Percentiles rank a stretch among this genome's conserved stretches.
phyloP scores from a whole-genome alignment of 2,113 vertebrate species.

The Perca fluviatilis region DNA sequence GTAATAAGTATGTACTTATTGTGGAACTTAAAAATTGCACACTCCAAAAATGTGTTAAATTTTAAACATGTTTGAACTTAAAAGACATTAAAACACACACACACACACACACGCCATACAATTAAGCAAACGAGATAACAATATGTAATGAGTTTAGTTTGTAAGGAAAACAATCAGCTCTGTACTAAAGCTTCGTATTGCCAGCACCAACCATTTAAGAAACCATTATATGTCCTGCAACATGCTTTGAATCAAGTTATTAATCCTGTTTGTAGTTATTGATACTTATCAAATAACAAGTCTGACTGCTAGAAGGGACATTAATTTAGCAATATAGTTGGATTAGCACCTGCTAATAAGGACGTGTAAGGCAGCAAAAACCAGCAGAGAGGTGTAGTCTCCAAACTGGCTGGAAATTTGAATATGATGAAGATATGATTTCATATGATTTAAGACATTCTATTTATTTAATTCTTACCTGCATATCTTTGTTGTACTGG shows the following conservation, averaged over 20 bases:
- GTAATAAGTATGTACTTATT: neutral
- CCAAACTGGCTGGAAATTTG: neutral
- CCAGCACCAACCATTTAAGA: neutral
- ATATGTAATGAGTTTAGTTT: neutral
- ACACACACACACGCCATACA: neutral
- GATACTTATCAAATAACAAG: neutral
- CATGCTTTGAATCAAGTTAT: neutral
- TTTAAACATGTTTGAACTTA: neutral
- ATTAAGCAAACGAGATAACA: neutral
- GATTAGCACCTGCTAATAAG: neutral
- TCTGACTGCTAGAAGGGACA: neutral
- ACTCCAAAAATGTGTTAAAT: neutral
- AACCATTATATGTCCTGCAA: neutral
- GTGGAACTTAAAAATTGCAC: neutral
- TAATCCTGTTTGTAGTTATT: neutral
- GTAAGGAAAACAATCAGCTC: neutral
- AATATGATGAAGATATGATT: neutral
- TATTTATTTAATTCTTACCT: constrained; percentile 81
- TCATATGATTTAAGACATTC: neutral
- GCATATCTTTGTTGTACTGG: constrained; percentile 90
- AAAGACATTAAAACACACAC: neutral
- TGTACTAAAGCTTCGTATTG: neutral
- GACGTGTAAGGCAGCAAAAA: neutral
- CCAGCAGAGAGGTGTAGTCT: neutral
- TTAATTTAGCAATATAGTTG: neutral